Conservation (phyloP, 2,113 vertebrate species). For the Myrmecobius fasciatus region DNA sequence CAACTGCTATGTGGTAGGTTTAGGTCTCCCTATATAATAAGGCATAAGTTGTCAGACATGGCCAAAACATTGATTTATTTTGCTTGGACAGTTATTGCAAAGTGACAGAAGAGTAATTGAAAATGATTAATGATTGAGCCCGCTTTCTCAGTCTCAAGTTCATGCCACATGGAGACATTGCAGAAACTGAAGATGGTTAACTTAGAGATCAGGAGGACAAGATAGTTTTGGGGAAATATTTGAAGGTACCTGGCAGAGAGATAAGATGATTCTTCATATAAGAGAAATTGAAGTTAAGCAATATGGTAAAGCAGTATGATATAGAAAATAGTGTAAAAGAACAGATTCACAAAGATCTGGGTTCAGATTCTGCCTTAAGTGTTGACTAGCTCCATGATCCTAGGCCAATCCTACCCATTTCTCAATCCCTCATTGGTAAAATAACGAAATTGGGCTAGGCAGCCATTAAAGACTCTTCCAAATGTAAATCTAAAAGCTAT, state of each 20-base stretch:
- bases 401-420: not conserved
- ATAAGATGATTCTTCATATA: not conserved
- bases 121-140: not conserved
- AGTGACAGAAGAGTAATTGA: not conserved
- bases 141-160: too few species aligned
- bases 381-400: not conserved
- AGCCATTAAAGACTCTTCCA: not conserved
- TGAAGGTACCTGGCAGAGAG: not conserved
- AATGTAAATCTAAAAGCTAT: not conserved
- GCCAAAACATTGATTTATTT: not conserved
- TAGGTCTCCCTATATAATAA: not conserved
- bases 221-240: not conserved
- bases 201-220: too few species aligned
- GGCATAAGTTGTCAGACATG: not conserved
- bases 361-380: not conserved
- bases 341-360: not conserved
- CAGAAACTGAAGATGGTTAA: too few species aligned
- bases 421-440: constrained; percentile 11
- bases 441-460: not conserved
- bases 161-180: too few species aligned
- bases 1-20: not conserved
- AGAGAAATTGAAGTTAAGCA: not conserved
- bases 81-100: not conserved
- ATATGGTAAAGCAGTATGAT: not conserved
- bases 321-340: not conserved